Conservation (phyloP, 2,113 vertebrate genomes). For the Lepisosteus oculatus region DNA sequence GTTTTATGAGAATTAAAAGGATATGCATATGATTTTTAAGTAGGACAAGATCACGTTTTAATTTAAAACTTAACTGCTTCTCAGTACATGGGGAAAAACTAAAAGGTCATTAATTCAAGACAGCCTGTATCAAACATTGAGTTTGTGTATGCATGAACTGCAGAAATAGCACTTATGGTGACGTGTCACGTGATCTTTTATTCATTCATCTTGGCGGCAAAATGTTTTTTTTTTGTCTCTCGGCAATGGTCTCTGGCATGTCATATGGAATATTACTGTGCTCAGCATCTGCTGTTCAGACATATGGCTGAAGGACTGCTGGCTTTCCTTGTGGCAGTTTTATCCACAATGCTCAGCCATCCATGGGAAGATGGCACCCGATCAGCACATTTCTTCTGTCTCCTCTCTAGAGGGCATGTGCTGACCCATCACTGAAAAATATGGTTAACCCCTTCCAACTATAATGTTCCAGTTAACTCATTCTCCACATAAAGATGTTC, state of each 20-base stretch:
- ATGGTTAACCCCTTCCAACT: not conserved
- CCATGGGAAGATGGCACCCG: constrained; percentile 11
- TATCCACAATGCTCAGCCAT: constrained; percentile 4
- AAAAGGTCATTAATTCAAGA: no score
- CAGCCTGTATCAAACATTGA: no score
- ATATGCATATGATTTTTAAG: no score
- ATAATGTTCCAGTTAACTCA: not conserved
- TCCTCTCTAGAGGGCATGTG: not conserved
- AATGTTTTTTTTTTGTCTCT: not conserved
- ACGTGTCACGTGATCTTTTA: not conserved
- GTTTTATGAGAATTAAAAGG: not conserved
- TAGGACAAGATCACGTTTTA: no score
- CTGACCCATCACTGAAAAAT: constrained; percentile 1
- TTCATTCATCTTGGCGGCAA: not conserved
- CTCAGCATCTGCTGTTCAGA: not conserved
- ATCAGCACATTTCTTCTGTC: constrained; percentile 4
- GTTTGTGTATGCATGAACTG: not conserved
- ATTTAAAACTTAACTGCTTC: no score
- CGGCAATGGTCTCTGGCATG: not conserved
- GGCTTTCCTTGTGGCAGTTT: not conserved
- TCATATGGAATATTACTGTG: not conserved
- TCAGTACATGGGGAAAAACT: no score
- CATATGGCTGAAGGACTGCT: constrained; percentile 12
- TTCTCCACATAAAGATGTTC: not conserved
- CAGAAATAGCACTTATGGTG: not conserved